Base-by-base conservation (phyloP, 2,113 vertebrate species). In the Apus apus region DNA sequence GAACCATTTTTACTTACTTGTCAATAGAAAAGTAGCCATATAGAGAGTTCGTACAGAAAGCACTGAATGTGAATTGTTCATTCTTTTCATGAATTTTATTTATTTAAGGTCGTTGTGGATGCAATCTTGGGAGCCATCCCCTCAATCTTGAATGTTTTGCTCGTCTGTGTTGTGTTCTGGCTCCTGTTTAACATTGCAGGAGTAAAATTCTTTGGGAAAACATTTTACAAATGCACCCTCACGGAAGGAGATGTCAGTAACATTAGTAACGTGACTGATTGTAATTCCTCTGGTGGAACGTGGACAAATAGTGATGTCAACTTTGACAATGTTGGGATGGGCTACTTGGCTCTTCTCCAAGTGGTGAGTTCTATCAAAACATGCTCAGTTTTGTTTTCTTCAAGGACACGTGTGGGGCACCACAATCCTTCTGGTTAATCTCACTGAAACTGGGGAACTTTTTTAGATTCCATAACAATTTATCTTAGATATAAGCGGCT, bases 111-210 rank as follows among this genome's bases (percentile, higher is more conserved):
- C 50, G 98, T 98, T 27, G 97, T 98, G 58, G 97, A 98, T 8
- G 98, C 98, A 8, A 97, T 98, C 13, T 46, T 97, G 1, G 97
- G 98, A 26, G 98, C 98, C 64, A 94, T 98, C 62, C 98, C 98
- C 25, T 98, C 98, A 19, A 98, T 98, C 90, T 23, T 98, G 84
- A 98, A 98, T 0, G 98, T 98, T 56, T 81, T 98, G 75, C 97
- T 98, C 2, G 98, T 98, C 92, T 98, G 98, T 45, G 12, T 98
- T 84, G 98, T 98, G 73, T 98, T 98, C 96, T 98, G 98, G 98
- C 97, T 98, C 89, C 97, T 97, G n/a, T 98, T 98, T 90, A 98
- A 98, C 16, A 97, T 98, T 57, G 72, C 96, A 58, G 98, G 98
- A 93, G 97, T 98, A 27, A 95, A 93, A 68, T 90, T 97, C 10